Conservation (phyloP, 2,888 invertebrate genomes). For the Embidobia sp. region DNA sequence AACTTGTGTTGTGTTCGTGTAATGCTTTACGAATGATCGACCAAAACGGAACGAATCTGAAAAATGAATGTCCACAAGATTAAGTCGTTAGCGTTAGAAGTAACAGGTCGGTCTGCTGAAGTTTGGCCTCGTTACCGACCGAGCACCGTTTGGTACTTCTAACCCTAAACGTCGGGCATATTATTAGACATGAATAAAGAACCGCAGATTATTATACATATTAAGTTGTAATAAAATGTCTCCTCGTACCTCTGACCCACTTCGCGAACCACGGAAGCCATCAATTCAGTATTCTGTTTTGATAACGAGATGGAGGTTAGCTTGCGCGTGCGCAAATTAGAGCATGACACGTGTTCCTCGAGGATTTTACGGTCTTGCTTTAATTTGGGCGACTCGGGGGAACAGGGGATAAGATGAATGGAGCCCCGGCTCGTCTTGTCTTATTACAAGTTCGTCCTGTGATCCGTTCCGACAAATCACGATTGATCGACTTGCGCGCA, state of each 20-base stretch:
- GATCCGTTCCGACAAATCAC: neutral
- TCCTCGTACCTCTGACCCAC: slow-evolving; percentile 63
- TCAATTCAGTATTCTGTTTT: slow-evolving; percentile 27
- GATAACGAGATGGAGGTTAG: slow-evolving; percentile 19
- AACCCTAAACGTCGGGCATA: slow-evolving; percentile 23
- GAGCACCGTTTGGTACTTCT: slow-evolving; percentile 37
- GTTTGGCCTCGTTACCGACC: too few species aligned
- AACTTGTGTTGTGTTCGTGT: slow-evolving; percentile 2
- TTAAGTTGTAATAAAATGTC: slow-evolving; percentile 30
- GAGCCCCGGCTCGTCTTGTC: slow-evolving; percentile 15
- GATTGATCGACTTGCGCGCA: neutral
- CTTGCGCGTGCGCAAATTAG: slow-evolving; percentile 26
- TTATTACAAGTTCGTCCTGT: slow-evolving; percentile 16
- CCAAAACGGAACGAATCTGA: slow-evolving; percentile 32
- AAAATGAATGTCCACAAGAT: slow-evolving; percentile 22
- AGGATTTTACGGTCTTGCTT: slow-evolving; percentile 20
- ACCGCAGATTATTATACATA: slow-evolving; percentile 51
- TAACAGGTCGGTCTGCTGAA: neutral
- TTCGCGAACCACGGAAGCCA: slow-evolving; percentile 47
- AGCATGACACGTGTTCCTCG: slow-evolving; percentile 40
- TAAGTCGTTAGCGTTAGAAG: slow-evolving; percentile 24
- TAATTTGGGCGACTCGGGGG: slow-evolving; percentile 17
- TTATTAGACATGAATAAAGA: slow-evolving; percentile 35
- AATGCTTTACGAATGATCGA: neutral
- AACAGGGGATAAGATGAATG: slow-evolving; percentile 28